Base-by-base conservation (phyloP, 2,797 vertebrate species). In the Channallabes apus region DNA sequence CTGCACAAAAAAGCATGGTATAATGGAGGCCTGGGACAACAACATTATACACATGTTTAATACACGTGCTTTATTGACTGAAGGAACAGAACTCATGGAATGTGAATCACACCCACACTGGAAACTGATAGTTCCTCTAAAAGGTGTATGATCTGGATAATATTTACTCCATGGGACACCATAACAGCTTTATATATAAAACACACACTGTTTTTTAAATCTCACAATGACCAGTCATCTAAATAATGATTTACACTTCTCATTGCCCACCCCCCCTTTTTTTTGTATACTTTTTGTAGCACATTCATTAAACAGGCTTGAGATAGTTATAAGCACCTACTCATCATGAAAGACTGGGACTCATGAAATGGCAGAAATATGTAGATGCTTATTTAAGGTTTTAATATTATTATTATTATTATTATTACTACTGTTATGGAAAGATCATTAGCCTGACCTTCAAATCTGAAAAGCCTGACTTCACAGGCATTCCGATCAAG, bases 1-100 rank as follows among this genome's bases (percentile, higher is more conserved):
- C 98, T 99, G 89, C 58, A 35, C 32, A 80, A 51, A 22, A 32
- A n/a, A 35, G 2, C 35, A 79, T n/a, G 12, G 32, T 12, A 68
- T 54, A 77, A 56, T 29, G 11, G 54, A 85, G 24, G 46, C 46
- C 46, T 51, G 2, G 46, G 46, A 65, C 11, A 9, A 69, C n/a
- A 56, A 22, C 0, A 41, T 1, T 8, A 51, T 65, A 29, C 78
- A 80, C 61, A 17, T 80, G 79, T 20, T 35, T 27, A 41, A 27
- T 80, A 11, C 18, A 56, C 32, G 35, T 32, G 75, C 22, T 32
- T 32, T 76, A 5, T 82, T 56, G 85, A 22, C n/a, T 69, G 29
- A 32, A 64, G 29, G 56, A 84, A 15, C 35, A 8, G 29, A 51
- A 67, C 3, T 8, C 29, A 78, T 71, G 59, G 61, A 81, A 58